These are phyloP conservation scores for Thymelicus lineola DNA, from an alignment of 2,888 invertebrate genomes.

Conservation along the genomic window DNA sequence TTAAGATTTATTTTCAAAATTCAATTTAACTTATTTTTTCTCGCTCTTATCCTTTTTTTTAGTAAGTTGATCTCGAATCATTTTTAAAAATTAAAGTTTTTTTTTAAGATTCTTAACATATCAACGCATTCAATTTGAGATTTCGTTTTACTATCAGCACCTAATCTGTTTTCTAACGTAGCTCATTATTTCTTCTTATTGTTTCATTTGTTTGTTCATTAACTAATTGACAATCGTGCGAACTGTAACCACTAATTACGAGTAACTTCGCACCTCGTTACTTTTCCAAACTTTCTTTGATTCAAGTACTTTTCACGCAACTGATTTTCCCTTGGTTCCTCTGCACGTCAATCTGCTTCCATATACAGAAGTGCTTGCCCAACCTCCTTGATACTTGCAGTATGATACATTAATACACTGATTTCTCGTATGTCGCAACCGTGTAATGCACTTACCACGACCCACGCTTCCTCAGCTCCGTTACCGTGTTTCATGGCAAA, in stretches of 20 bases:
- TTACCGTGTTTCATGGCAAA: constrained; percentile 35
- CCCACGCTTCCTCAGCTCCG: constrained; percentile 34
- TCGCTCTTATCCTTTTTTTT: neutral
- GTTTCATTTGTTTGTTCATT: constrained; percentile 3
- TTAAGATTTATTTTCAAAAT: neutral
- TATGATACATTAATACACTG: constrained; percentile 50
- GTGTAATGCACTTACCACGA: constrained; percentile 36
- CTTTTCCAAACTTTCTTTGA: constrained; percentile 15
- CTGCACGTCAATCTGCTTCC: constrained; percentile 44
- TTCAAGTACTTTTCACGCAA: constrained; percentile 1
- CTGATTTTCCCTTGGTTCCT: constrained; percentile 40
- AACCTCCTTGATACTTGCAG: constrained; percentile 53
- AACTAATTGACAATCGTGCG: constrained; percentile 1
- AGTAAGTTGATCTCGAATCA: no score
- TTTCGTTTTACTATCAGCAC: no score
- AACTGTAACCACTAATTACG: constrained; percentile 19
- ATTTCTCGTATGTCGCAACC: constrained; percentile 42
- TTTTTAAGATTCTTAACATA: no score
- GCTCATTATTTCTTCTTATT: neutral
- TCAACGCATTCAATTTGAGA: no score
- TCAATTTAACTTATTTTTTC: neutral
- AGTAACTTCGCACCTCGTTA: constrained; percentile 7
- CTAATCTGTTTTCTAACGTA: neutral
- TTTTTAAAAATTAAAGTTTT: no score
- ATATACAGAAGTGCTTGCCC: constrained; percentile 54